Evolutionary conservation across 2,113 vertebrate genomes (phyloP), one percentile per base, ranked within the genome.

Genomic region (Phylloscopus trochiloides): DNA sequence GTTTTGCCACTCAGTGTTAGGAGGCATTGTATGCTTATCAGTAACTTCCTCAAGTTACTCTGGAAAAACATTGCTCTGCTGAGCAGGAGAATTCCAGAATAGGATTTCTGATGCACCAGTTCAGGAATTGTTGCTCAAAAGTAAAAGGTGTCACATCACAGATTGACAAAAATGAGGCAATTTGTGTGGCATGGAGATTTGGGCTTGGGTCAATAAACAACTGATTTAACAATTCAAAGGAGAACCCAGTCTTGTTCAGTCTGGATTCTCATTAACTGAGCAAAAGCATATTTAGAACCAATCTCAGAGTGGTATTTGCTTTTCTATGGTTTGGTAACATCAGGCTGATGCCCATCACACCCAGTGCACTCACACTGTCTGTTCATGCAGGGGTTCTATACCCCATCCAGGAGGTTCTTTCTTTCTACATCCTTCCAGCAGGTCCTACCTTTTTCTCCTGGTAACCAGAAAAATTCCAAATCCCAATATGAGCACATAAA

Each of bases 221-320:
- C 66, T 59, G 54, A 36, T 36, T 36, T 36, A 36, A 36, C 36
- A 78, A 88, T 88, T 94, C 62, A 95, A 92, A 73, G 65, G 51
- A 96, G 88, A 96, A 78, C 47, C 62, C 88, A 59, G 40, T 74
- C 76, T 90, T 88, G 68, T 89, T 88, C 86, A 68, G n/a, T 92
- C 68, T 81, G 58, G 51, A 62, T 52, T 70, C 76, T 83, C 29
- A 26, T 86, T 73, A 93, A 91, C 82, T 52, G 47, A 80, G 68
- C 22, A 90, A 86, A 89, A 61, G 38, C 62, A 54, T 32, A 47
- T 63, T 80, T 78, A 83, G 85, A 81, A 38, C 75, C 80, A 65
- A 50, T 72, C 87, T 45, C 48, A 54, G 45, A 67, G 28, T 4
- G 67, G 21, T 10, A 11, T 88, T 86, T 77, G 6, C 77, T 45